Base-by-base conservation (phyloP, 2,797 vertebrate species). In the Sebastes diaconus region DNA sequence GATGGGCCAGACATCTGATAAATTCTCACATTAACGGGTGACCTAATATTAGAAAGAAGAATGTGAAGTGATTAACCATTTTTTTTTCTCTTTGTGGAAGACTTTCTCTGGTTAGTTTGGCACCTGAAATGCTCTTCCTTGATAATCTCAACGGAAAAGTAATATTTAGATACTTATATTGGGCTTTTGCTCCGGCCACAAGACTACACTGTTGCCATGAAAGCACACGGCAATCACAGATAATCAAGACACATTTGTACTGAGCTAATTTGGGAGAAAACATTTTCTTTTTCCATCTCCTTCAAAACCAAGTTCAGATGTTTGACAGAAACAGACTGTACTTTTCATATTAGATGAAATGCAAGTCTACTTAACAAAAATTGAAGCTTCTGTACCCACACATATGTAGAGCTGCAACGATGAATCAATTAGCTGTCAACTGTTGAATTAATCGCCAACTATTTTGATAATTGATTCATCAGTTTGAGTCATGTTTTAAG, bases 1-100 rank as follows among this genome's bases (percentile, higher is more conserved):
- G 30, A 25, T 27, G 77, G 83, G 64, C 84, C 85, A 84, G 79
- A 88, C 79, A 88, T 86, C 80, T 75, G 84, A 92, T 92, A 86
- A 82, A 83, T 88, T 76, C 78, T 89, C 74, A 80, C 72, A 84
- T 83, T 81, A 86, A 90, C 73, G 77, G 67, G 60, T 70, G 80
- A 86, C 64, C 54, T 29, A 36, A 72, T 57, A 66, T 77, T 68
- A 78, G 71, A 73, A 27, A 67, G 32, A 81, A 46, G 16, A 79
- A 14, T 14, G 68, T 61, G 36, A 77, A 57, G 66, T 9, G 57
- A 68, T 55, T 11, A 36, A 36, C 34, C 34, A 36, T 36, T 36
- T 12, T 12, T 1, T 36, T 24, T 39, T 39, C 64, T 58, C 59
- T 34, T 9, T 13, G 60, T 58, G 34, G 29, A 24, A 20, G 5